These are phyloP conservation scores for Characodon lateralis DNA, from an alignment of 2,797 vertebrate genomes.

Conservation along the genomic window DNA sequence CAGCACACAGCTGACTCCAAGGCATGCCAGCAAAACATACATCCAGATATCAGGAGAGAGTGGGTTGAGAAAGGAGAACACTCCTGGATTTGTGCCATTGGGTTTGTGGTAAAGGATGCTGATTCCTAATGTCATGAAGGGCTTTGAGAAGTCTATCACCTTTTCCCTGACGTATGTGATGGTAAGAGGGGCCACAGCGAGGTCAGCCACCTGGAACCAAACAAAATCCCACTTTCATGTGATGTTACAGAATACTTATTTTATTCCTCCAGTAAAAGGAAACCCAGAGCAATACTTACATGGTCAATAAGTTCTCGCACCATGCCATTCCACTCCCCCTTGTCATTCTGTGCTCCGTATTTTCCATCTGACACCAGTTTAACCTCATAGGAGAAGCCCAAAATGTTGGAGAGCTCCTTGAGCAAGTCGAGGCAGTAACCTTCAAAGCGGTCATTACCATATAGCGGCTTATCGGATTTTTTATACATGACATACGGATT, in stretches of 20 bases:
- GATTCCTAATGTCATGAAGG: conserved; percentile 98
- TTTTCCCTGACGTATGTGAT: conserved; percentile 98
- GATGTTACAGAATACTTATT: background rate
- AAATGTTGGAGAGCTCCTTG: conserved; percentile 94
- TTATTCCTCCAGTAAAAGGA: background rate
- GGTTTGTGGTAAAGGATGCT: conserved; percentile 97
- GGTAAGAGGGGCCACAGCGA: conserved; percentile 96
- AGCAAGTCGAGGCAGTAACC: conserved; percentile 97
- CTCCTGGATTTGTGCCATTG: conserved; percentile 96
- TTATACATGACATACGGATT: conserved; percentile 98
- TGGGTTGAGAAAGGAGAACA: conserved; percentile 97
- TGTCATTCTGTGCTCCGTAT: conserved; percentile 97
- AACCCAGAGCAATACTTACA: conserved; percentile 78
- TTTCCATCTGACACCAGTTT: conserved; percentile 95
- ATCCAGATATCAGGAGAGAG: conserved; percentile 99
- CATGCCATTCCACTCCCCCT: conserved; percentile 99
- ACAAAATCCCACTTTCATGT: background rate
- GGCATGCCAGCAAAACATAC: conserved; percentile 95
- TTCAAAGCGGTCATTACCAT: conserved; percentile 97
- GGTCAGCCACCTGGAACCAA: conserved; percentile 90
- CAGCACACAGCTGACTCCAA: conserved; percentile 97
- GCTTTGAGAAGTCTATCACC: conserved; percentile 98
- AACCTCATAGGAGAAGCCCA: conserved; percentile 97
- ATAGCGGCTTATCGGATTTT: conserved; percentile 96
- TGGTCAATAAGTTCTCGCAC: conserved; percentile 98